Percentiles rank a stretch among this genome's conserved stretches.
These are phyloP conservation scores for Mormoops blainvillei DNA, from an alignment of 2,113 vertebrate genomes.

Conservation along the genomic window DNA sequence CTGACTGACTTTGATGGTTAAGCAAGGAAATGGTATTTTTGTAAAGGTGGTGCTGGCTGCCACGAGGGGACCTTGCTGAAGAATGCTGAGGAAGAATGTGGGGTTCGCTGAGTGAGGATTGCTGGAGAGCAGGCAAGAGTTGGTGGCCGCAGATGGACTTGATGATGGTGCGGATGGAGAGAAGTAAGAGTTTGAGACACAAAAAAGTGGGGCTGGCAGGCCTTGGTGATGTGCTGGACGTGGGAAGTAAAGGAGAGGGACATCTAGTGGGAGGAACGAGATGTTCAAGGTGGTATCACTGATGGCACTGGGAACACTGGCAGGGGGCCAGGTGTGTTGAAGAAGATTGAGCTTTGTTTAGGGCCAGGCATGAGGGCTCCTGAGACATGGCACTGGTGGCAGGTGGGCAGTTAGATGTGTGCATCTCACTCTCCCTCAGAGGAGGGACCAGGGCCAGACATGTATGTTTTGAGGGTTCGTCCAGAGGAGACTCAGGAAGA, in stretches of 20 bases:
- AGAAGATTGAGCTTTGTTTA: background rate
- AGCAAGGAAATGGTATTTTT: background rate
- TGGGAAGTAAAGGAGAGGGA: background rate
- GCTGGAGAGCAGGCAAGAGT: background rate
- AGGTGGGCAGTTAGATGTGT: background rate
- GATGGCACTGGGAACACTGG: background rate
- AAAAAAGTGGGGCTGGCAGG: background rate
- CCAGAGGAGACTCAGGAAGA: background rate
- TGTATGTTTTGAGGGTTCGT: background rate
- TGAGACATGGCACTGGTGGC: too few relatives aligned
- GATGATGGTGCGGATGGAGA: background rate
- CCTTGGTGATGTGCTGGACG: background rate
- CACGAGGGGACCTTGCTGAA: background rate
- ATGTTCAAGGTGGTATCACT: fast-evolving
- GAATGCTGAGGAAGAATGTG: fast-evolving
- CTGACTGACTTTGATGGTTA: background rate
- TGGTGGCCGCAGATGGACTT: background rate
- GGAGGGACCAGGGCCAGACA: background rate
- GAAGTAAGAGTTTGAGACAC: background rate
- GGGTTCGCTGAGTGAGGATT: too few relatives aligned
- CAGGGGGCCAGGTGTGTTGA: background rate
- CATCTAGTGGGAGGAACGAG: background rate
- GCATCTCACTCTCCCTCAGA: background rate
- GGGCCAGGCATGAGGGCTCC: background rate
- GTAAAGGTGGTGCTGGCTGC: background rate